These are phyloP conservation scores for Sphinx pinastri DNA, from an alignment of 2,888 invertebrate genomes.

Conservation along the genomic window DNA sequence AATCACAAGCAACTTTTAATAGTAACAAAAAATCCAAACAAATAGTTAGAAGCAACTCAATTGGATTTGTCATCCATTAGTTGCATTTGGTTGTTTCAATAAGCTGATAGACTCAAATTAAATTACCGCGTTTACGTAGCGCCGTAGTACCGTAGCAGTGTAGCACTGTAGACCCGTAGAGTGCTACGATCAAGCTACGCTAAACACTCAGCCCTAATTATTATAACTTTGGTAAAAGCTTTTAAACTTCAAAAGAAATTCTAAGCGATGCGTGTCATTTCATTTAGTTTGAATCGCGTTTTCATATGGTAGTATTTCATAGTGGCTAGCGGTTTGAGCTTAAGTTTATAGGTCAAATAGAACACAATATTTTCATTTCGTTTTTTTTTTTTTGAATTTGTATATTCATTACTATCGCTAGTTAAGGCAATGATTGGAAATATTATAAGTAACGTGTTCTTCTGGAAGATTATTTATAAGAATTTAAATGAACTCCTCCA, in stretches of 20 bases:
- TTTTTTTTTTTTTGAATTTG: not conserved
- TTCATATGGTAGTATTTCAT: constrained; percentile 11
- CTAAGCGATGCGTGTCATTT: constrained; percentile 33
- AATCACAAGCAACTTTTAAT: not conserved
- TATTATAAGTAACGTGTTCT: too few species aligned
- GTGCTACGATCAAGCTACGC: not conserved
- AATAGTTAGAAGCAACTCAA: constrained; percentile 14
- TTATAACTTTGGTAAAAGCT: constrained; percentile 25
- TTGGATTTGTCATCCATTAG: constrained; percentile 1
- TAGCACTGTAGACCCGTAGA: not conserved
- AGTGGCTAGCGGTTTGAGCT: not conserved
- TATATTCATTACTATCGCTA: not conserved
- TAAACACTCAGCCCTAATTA: constrained; percentile 19
- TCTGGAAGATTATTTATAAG: too few species aligned
- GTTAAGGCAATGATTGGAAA: too few species aligned
- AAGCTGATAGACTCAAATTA: not conserved
- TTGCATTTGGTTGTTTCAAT: constrained; percentile 4
- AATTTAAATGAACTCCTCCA: too few species aligned
- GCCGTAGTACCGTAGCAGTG: not conserved
- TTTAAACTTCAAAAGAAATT: constrained; percentile 28
- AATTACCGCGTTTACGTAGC: constrained; percentile 3
- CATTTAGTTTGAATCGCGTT: constrained; percentile 33
- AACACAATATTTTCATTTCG: not conserved
- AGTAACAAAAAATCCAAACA: not conserved
- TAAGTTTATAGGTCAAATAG: not conserved